Percentiles rank a stretch among this genome's conserved stretches.
Evolutionary conservation across 2,113 vertebrate genomes (phyloP).

Genomic region (Oenanthe oenanthe): DNA sequence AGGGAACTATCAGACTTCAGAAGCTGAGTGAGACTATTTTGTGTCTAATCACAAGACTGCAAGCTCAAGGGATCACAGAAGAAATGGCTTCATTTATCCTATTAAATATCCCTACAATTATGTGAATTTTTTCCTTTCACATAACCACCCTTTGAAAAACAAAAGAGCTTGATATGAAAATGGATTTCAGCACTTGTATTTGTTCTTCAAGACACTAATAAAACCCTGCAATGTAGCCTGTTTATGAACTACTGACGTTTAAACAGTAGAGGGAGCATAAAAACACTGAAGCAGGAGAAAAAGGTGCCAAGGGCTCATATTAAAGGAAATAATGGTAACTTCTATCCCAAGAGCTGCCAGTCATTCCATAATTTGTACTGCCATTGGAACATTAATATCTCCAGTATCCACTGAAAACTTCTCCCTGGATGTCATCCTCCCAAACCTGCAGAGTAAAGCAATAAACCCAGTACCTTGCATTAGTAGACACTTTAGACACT

Average conservation of each 20-base stretch:
- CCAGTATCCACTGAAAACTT: not conserved
- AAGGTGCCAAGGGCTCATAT: not conserved
- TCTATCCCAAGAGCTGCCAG: not conserved
- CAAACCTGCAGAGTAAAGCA: not conserved
- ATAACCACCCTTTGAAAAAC: not conserved
- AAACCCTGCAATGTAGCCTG: not conserved
- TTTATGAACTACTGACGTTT: not conserved
- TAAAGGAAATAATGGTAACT: conserved; percentile 27
- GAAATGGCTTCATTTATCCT: not conserved
- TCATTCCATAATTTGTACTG: not conserved
- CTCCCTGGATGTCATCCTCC: not conserved
- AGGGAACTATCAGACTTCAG: not conserved
- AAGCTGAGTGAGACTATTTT: not conserved
- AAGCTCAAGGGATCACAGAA: not conserved
- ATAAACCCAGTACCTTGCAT: not conserved
- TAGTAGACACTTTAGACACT: not conserved
- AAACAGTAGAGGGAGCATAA: conserved; percentile 61
- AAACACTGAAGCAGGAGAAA: conserved; percentile 26
- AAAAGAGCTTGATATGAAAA: not conserved
- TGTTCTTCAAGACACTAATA: not conserved
- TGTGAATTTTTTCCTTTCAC: not conserved
- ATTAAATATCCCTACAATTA: not conserved
- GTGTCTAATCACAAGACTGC: not conserved
- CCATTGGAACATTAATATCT: not conserved
- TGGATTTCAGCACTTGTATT: not conserved